Conservation (phyloP, 2,797 vertebrate species). For the Sebastes goodei region DNA sequence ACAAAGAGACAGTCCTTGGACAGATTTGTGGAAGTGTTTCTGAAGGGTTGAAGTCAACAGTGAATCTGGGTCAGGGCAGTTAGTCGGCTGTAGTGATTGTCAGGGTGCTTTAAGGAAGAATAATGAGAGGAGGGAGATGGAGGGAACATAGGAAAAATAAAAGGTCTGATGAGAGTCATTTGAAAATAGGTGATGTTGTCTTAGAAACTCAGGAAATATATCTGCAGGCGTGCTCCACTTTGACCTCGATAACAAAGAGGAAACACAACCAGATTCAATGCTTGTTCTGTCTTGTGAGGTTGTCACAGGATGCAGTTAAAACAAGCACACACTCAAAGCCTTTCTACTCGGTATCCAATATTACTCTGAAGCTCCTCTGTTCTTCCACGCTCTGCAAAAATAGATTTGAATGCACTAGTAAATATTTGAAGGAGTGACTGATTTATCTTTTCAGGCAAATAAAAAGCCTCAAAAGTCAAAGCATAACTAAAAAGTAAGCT, state of each 20-base stretch:
- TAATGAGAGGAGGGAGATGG: conserved; percentile 3
- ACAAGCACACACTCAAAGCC: conserved; percentile 18
- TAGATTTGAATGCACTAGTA: conserved; percentile 54
- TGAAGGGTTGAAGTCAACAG: conserved; percentile 19
- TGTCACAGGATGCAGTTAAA: conserved; percentile 32
- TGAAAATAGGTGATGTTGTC: background rate
- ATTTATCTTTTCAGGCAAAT: conserved; percentile 41
- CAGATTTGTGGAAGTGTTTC: conserved; percentile 2
- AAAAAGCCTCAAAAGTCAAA: conserved; percentile 39
- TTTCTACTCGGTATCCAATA: conserved; percentile 25
- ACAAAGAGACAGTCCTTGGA: background rate
- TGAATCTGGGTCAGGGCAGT: conserved; percentile 73
- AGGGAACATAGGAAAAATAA: background rate
- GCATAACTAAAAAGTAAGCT: conserved; percentile 18
- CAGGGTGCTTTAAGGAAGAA: conserved; percentile 38
- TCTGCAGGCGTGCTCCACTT: conserved; percentile 5
- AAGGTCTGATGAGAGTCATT: conserved; percentile 14
- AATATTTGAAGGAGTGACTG: conserved; percentile 61
- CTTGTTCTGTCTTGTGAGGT: conserved; percentile 42
- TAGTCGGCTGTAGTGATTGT: conserved; percentile 22
- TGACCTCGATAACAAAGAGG: conserved; percentile 3
- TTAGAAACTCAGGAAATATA: conserved; percentile 6
- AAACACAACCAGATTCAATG: background rate
- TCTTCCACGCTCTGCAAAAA: conserved; percentile 51
- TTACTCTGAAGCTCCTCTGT: conserved; percentile 28